Evolutionary conservation across 2,888 invertebrate species (phyloP).

Genomic region (Sminthurinus aureus): DNA sequence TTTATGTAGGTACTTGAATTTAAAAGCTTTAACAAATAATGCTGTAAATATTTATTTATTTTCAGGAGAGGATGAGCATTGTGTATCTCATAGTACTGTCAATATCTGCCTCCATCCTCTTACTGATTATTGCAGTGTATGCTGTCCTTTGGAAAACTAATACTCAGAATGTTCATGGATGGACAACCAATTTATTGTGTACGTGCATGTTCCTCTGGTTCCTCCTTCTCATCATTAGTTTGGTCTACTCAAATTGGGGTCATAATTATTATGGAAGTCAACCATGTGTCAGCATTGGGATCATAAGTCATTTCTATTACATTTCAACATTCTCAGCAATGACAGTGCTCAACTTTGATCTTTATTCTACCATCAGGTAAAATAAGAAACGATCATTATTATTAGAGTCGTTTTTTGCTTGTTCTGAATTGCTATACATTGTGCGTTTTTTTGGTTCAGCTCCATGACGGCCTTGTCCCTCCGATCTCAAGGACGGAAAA

Average conservation of each 20-base stretch:
- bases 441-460: not conserved
- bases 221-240: not conserved
- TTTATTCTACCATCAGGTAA: not conserved
- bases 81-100: not conserved
- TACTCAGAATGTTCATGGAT: constrained; percentile 3
- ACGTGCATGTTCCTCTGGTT: not conserved
- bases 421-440: too few relatives aligned
- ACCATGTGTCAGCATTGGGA: not conserved
- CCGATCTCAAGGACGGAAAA: not conserved
- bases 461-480: constrained; percentile 7
- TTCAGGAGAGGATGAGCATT: not conserved
- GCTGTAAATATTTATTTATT: not conserved
- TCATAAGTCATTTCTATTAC: not conserved
- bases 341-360: not conserved
- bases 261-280: not conserved
- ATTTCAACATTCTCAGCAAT: not conserved
- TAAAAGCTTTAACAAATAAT: not conserved
- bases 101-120: not conserved
- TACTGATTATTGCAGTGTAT: not conserved
- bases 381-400: not conserved
- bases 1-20: too few relatives aligned
- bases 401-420: not conserved
- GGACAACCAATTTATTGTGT: not conserved
- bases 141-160: not conserved
- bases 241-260: not conserved